These are phyloP conservation scores for Ophioderma brevispina DNA, from an alignment of 35 echinoderm and acorn worm species.

Conservation along the genomic window DNA sequence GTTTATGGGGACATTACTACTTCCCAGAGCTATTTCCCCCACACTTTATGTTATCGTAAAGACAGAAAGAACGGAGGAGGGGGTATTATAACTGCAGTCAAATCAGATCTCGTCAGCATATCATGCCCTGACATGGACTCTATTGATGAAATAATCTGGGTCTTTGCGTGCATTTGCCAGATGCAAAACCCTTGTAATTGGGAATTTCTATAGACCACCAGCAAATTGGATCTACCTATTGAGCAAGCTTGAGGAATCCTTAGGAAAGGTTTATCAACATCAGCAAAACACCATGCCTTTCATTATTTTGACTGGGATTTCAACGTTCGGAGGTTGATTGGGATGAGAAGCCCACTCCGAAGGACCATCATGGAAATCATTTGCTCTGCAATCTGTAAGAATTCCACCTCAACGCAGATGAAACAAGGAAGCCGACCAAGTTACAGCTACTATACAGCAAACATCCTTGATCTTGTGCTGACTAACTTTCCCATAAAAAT, in stretches of 20 bases:
- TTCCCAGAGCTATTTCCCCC: background rate
- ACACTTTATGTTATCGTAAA: background rate
- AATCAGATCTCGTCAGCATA: slow-evolving; percentile 6
- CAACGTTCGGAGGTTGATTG: no score
- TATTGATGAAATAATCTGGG: no score
- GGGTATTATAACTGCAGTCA: slow-evolving; percentile 10
- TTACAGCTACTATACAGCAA: background rate
- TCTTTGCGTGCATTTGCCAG: no score
- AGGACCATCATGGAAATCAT: background rate
- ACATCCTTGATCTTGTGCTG: background rate
- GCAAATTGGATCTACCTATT: background rate
- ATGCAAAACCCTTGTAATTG: no score
- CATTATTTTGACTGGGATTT: no score
- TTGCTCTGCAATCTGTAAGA: background rate
- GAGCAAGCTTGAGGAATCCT: slow-evolving; percentile 12
- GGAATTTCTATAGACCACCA: background rate
- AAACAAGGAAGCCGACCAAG: slow-evolving; percentile 8
- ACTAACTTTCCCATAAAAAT: slow-evolving; percentile 8
- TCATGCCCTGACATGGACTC: background rate
- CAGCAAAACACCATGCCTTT: background rate
- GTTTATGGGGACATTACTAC: background rate
- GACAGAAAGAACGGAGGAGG: background rate
- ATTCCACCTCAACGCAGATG: background rate
- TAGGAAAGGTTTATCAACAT: background rate
- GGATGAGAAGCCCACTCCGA: no score